Evolutionary conservation across 2,888 invertebrate species (phyloP).

Genomic region (Athalia cordata): DNA sequence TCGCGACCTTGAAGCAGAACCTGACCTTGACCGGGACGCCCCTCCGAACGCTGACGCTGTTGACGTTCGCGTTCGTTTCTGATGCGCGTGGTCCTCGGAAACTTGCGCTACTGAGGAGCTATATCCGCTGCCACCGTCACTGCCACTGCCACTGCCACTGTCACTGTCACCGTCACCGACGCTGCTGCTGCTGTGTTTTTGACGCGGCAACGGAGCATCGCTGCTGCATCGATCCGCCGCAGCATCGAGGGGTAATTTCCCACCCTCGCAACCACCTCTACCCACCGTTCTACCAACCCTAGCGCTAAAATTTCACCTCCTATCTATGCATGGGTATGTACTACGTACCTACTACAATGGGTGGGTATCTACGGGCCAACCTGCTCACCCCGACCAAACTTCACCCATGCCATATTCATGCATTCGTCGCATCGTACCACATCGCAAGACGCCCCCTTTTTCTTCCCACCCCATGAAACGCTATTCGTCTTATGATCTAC

Average conservation of each 20-base stretch:
- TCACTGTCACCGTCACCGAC: background rate
- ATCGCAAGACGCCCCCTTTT: background rate
- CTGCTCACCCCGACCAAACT: background rate
- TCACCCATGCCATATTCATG: background rate
- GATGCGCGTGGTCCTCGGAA: background rate
- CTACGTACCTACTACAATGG: background rate
- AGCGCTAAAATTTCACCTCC: slow-evolving; percentile 22
- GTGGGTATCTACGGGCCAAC: background rate
- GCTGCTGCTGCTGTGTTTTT: slow-evolving; percentile 54
- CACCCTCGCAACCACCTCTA: slow-evolving; percentile 36
- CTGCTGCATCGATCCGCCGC: slow-evolving; percentile 66
- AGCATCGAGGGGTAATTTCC: slow-evolving; percentile 46
- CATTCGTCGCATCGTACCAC: background rate
- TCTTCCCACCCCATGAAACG: too few relatives aligned
- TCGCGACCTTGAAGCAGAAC: slow-evolving; percentile 66
- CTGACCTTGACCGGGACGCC: slow-evolving; percentile 72
- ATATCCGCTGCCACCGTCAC: slow-evolving; percentile 39
- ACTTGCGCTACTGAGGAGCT: background rate
- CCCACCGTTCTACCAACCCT: slow-evolving; percentile 47
- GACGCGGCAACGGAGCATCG: slow-evolving; percentile 54
- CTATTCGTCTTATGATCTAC: too few relatives aligned
- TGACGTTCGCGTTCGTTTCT: slow-evolving; percentile 9
- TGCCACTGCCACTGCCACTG: slow-evolving; percentile 52
- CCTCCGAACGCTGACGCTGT: slow-evolving; percentile 52
- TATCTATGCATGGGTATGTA: slow-evolving; percentile 4